phyloP scores from a whole-genome alignment of 2,888 invertebrate species.

The Ennomos erosarius region DNA sequence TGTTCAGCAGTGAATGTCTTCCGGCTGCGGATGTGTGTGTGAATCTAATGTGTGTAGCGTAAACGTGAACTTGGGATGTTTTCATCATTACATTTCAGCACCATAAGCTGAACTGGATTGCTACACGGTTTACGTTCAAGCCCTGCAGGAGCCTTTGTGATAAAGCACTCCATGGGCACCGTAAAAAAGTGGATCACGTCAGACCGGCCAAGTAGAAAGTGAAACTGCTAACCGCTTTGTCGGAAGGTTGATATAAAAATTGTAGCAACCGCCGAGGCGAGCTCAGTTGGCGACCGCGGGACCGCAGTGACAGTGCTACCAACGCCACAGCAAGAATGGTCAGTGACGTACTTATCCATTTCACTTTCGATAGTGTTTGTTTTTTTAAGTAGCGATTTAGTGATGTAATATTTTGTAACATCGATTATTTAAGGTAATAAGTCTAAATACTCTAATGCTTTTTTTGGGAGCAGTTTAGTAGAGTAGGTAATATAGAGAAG shows the following conservation, averaged over 20 bases:
- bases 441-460: slow-evolving; percentile 5
- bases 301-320: slow-evolving; percentile 54
- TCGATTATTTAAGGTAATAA: slow-evolving; percentile 15
- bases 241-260: slow-evolving; percentile 77
- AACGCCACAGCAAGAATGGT: slow-evolving; percentile 66
- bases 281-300: slow-evolving; percentile 72
- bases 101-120: too few relatives aligned
- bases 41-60: too few relatives aligned
- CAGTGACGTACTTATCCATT: slow-evolving; percentile 60
- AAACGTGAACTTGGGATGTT: too few relatives aligned
- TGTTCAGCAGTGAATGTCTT: too few relatives aligned
- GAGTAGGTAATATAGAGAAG: neutral
- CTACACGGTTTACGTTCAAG: slow-evolving; percentile 13
- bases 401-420: slow-evolving; percentile 38
- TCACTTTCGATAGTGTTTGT: slow-evolving; percentile 64
- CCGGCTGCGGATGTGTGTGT: too few relatives aligned
- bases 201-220: slow-evolving; percentile 78
- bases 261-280: slow-evolving; percentile 62
- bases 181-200: slow-evolving; percentile 74
- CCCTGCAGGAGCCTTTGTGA: slow-evolving; percentile 16
- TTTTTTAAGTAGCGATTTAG: slow-evolving; percentile 49
- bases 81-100: too few relatives aligned
- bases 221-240: slow-evolving; percentile 74
- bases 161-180: slow-evolving; percentile 49
- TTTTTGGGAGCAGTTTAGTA: neutral